A percentile compares a stretch with the other conserved stretches of the same genome.
Evolutionary conservation across 2,797 vertebrate genomes (phyloP).

Genomic region (Pseudotriccus pelzelni): DNA sequence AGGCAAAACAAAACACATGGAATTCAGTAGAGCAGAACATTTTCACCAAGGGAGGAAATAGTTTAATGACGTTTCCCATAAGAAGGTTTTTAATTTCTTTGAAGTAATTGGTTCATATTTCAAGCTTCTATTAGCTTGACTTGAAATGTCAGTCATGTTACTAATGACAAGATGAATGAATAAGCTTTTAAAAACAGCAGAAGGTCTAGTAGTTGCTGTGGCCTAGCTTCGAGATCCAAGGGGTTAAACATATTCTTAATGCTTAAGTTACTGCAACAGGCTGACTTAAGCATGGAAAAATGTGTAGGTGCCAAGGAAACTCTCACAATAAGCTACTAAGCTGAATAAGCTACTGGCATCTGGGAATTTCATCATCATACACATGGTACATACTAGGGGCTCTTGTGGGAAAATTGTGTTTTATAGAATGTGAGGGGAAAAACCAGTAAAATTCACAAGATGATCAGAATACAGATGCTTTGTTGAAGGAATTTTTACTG

Average conservation of each 20-base stretch:
- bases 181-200: neutral
- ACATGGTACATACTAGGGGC: conserved; percentile 13
- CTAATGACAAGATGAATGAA: neutral
- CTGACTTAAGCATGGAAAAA: neutral
- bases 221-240: neutral
- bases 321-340: no score
- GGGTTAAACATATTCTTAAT: neutral
- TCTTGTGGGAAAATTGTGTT: neutral
- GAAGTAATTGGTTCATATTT: neutral
- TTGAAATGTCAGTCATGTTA: neutral
- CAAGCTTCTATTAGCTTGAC: neutral
- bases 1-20: neutral
- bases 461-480: neutral
- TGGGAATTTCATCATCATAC: conserved; percentile 20
- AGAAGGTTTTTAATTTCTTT: neutral
- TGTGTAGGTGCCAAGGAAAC: neutral
- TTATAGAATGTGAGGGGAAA: neutral
- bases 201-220: neutral
- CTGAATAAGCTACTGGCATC: neutral
- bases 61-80: neutral
- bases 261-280: neutral
- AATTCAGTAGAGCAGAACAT: neutral
- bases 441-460: neutral
- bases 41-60: neutral
- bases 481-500: conserved; percentile 3